These are phyloP conservation scores for Ferdinandea cuprea DNA, from an alignment of 2,888 invertebrate genomes.

Conservation along the genomic window DNA sequence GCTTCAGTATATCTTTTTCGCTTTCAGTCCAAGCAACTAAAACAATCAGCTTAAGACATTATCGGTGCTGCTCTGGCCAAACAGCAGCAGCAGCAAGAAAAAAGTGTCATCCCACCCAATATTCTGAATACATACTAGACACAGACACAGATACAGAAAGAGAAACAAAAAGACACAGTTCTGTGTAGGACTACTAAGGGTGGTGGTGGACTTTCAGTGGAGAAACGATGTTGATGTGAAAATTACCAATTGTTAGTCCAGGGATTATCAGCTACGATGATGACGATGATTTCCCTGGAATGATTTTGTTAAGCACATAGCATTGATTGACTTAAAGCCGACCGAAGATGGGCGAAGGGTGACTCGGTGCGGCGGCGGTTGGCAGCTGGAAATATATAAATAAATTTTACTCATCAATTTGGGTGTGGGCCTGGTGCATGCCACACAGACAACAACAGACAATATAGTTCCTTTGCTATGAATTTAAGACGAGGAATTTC, in stretches of 20 bases:
- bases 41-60: slow-evolving; percentile 67
- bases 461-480: not conserved
- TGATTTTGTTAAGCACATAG: slow-evolving; percentile 5
- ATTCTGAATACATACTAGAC: not conserved
- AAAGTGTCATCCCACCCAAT: slow-evolving; percentile 19
- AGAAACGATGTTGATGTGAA: slow-evolving; percentile 4
- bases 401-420: not conserved
- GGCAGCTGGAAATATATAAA: not conserved
- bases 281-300: slow-evolving; percentile 25
- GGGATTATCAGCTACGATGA: slow-evolving; percentile 45
- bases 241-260: slow-evolving; percentile 28
- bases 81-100: too few species aligned
- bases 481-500: slow-evolving; percentile 25
- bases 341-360: too few species aligned
- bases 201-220: not conserved
- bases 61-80: too few species aligned
- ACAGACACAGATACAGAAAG: not conserved
- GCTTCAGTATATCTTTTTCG: slow-evolving; percentile 29
- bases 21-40: slow-evolving; percentile 59
- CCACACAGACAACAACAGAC: not conserved
- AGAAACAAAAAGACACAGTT: not conserved
- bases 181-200: slow-evolving; percentile 1
- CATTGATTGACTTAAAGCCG: slow-evolving; percentile 31
- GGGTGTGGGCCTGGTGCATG: not conserved
- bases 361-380: too few species aligned